Base-by-base conservation (phyloP, 2,113 vertebrate genomes). In the Actenoides lindsayi region DNA sequence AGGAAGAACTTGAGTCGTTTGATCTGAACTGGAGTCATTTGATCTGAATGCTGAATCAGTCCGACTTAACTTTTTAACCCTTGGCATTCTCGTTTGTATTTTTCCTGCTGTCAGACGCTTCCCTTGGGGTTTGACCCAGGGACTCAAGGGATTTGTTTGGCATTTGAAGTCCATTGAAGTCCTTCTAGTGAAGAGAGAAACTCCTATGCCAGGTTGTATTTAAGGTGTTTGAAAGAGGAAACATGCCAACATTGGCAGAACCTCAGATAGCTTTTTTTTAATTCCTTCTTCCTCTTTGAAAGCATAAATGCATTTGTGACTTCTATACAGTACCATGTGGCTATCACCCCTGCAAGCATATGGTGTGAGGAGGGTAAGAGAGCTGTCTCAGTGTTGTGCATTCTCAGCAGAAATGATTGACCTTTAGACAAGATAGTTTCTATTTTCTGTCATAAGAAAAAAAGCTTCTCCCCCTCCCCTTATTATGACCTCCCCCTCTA, bases 11-110 rank as follows among this genome's bases (percentile, higher is more conserved):
- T 57, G 30, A 57, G 50, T 57, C 0, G 3, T 94, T 95, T 93
- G 90, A 94, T 93, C 88, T 93, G 46, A 48, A 48, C 60, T 87
- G 62, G 30, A 62, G 50, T 62, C 0, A 3, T 94, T 95, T 93
- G 91, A 94, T 93, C 89, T 94, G 68, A 82, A 54, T 74, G 69
- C 86, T 89, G 92, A 96, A 96, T 95, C 92, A 90, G 60, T 89
- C 44, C 0, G 0, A 82, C 70, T 93, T 87, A 77, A 89, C 89
- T 92, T 93, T 89, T 87, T 93, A 96, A 94, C 86, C 83, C 91
- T 83, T 91, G 70, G 17, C 48, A 39, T 89, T 92, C 87, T 89
- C 78, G 28, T 71, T 95, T 4, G 1, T 75, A 28, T 85, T 86
- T 90, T 90, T 81, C 56, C 73, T 93, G 56, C 60, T 94, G 71